Percentiles rank a stretch among this genome's conserved stretches.
Conservation (phyloP, 2,113 vertebrate species). For the Oryzias melastigma region DNA sequence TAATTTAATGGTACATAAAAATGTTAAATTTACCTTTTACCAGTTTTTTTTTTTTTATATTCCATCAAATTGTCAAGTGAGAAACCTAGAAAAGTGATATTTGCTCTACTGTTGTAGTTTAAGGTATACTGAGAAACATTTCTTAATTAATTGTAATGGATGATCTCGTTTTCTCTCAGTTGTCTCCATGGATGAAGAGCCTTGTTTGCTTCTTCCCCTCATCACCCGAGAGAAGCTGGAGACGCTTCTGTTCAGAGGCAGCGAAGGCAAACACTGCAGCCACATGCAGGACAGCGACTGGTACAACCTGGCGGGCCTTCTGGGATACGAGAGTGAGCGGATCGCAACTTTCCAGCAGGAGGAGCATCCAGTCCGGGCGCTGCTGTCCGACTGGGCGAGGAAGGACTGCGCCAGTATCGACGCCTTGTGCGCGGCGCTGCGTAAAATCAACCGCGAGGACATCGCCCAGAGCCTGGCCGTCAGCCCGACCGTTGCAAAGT, state of each 20-base stretch:
- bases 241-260: conserved; percentile 83
- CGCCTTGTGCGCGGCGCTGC: conserved; percentile 84
- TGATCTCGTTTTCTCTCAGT: conserved; percentile 55
- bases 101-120: not conserved
- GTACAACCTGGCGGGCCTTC: conserved; percentile 87
- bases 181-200: conserved; percentile 82
- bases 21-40: too few species aligned
- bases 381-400: conserved; percentile 87
- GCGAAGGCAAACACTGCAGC: conserved; percentile 45
- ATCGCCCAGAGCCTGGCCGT: conserved; percentile 87
- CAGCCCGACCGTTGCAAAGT: conserved; percentile 67
- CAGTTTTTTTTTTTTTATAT: too few species aligned
- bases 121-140: not conserved
- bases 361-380: conserved; percentile 82
- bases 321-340: conserved; percentile 90
- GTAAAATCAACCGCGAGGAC: conserved; percentile 89
- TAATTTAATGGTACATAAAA: too few species aligned
- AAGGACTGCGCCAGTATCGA: conserved; percentile 91
- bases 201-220: conserved; percentile 80
- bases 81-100: not conserved
- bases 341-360: conserved; percentile 87
- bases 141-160: not conserved
- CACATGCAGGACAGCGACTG: conserved; percentile 85
- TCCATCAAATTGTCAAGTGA: too few species aligned
- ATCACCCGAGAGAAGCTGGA: conserved; percentile 91